These are phyloP conservation scores for Garrulus glandarius DNA, from an alignment of 2,797 vertebrate genomes.

Conservation along the genomic window DNA sequence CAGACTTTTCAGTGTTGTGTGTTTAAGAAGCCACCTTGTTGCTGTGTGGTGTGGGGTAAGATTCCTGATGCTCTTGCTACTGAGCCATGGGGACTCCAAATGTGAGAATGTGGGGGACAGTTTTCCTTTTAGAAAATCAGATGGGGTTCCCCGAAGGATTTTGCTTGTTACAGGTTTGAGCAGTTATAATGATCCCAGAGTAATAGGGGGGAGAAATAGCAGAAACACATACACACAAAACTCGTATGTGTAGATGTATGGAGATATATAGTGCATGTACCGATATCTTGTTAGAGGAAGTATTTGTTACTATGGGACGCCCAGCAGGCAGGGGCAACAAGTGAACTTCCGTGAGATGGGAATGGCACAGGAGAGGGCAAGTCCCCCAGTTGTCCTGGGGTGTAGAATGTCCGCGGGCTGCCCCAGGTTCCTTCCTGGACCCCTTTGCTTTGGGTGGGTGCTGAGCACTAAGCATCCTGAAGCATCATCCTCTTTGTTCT, in stretches of 20 bases:
- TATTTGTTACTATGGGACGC: neutral
- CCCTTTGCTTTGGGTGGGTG: fast-evolving
- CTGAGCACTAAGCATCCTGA: neutral
- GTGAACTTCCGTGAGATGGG: neutral
- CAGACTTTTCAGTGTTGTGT: neutral
- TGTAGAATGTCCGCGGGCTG: neutral
- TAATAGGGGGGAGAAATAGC: neutral
- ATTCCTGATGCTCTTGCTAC: neutral
- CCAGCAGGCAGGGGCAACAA: neutral
- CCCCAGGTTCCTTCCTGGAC: neutral
- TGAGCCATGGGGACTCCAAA: neutral
- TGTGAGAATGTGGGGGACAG: fast-evolving
- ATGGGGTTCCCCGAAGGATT: neutral
- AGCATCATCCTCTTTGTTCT: neutral
- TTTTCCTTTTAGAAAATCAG: neutral
- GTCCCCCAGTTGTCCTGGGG: neutral
- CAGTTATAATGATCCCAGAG: neutral
- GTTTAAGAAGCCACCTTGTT: neutral
- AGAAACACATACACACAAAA: neutral
- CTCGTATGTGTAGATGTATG: too few relatives aligned
- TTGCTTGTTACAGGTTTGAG: neutral
- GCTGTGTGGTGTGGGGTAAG: neutral
- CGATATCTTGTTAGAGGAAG: neutral
- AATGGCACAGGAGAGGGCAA: neutral
- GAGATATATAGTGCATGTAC: too few relatives aligned